Conservation (phyloP, 2,888 invertebrate species). For the Tanypteryx hageni region DNA sequence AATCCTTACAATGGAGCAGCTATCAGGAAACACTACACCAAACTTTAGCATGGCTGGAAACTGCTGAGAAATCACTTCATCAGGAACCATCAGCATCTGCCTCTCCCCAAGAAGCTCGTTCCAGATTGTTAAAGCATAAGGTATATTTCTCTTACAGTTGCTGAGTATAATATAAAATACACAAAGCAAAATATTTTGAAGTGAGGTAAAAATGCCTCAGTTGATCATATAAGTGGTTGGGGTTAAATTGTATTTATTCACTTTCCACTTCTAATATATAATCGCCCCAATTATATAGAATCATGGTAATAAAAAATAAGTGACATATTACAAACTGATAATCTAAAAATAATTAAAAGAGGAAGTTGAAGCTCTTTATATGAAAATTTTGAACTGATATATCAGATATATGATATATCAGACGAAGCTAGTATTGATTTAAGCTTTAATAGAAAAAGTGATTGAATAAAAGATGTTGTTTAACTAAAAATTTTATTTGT, state of each 20-base stretch:
- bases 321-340: no score
- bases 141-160: conserved; percentile 70
- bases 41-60: conserved; percentile 89
- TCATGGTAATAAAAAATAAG: no score
- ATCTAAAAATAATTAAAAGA: no score
- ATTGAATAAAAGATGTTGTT: neutral
- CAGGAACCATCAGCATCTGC: conserved; percentile 85
- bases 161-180: neutral
- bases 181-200: neutral
- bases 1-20: conserved; percentile 88
- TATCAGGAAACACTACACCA: conserved; percentile 92
- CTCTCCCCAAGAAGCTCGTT: conserved; percentile 89
- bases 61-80: conserved; percentile 87
- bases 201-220: no score
- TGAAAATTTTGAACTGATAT: no score
- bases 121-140: conserved; percentile 90
- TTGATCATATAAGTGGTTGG: neutral
- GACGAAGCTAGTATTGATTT: no score
- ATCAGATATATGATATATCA: no score
- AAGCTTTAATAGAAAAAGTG: neutral
- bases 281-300: no score
- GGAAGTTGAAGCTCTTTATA: no score
- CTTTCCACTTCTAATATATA: no score
- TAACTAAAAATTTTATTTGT: neutral
- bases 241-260: neutral